A percentile compares a stretch with the other conserved stretches of the same genome.
These are phyloP conservation scores for Poecilia gillii DNA, from an alignment of 2,797 vertebrate species.

Conservation along the genomic window DNA sequence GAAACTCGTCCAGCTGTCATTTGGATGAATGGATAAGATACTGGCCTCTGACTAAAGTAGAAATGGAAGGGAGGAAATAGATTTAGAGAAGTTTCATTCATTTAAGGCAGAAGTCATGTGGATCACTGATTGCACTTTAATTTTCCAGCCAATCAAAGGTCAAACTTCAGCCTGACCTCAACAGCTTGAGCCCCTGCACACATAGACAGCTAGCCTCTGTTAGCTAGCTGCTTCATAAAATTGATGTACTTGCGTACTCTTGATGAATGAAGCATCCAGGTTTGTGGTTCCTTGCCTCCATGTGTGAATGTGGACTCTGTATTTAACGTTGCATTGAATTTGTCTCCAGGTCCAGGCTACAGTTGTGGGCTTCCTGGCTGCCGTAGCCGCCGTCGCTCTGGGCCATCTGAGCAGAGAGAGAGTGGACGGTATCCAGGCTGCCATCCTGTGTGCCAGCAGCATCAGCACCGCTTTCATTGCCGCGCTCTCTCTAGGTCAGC, in stretches of 20 bases:
- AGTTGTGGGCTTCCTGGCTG: conserved; percentile 88
- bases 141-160: not conserved
- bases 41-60: not conserved
- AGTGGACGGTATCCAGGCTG: conserved; percentile 78
- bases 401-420: conserved; percentile 79
- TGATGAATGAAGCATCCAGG: not conserved
- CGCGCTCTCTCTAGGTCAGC: conserved; percentile 85
- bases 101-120: not conserved
- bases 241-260: not conserved
- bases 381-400: conserved; percentile 82
- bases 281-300: not conserved
- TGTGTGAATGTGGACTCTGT: not conserved
- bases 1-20: not conserved
- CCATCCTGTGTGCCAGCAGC: conserved; percentile 88
- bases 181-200: not conserved
- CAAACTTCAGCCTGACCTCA: not conserved
- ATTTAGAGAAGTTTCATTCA: not conserved
- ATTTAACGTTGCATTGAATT: not conserved
- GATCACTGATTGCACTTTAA: not conserved
- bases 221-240: not conserved
- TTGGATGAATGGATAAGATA: not conserved
- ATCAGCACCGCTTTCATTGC: conserved; percentile 87
- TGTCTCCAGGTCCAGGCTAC: conserved; percentile 87
- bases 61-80: not conserved
- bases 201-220: not conserved